phyloP scores from a whole-genome alignment of 2,888 invertebrate genomes.

The Bimastos eiseni region DNA sequence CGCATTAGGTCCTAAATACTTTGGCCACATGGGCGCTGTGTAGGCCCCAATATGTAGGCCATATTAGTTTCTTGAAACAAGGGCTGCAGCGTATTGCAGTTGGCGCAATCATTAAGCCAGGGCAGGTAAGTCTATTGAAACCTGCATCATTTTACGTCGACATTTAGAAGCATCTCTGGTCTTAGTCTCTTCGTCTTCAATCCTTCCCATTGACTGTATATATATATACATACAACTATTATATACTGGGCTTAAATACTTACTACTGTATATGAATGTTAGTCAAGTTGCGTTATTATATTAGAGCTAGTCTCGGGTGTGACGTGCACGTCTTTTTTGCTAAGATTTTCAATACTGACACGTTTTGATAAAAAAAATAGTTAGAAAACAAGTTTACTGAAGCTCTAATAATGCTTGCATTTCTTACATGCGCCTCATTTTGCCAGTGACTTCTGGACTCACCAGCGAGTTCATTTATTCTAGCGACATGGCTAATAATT shows the following conservation, averaged over 20 bases:
- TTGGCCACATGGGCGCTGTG: conserved; percentile 13
- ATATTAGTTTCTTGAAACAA: background rate
- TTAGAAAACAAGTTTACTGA: background rate
- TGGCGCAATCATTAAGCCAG: background rate
- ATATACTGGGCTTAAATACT: background rate
- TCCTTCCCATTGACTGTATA: background rate
- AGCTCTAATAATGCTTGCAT: background rate
- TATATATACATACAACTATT: background rate
- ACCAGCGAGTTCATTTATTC: background rate
- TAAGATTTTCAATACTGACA: conserved; percentile 6
- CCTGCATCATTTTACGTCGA: background rate
- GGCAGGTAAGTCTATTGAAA: background rate
- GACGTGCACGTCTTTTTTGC: background rate
- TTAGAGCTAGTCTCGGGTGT: conserved; percentile 13
- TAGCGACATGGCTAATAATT: no score
- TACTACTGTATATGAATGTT: conserved; percentile 3
- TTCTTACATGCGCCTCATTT: background rate
- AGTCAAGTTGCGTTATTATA: conserved; percentile 5
- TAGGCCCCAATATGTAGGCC: no score
- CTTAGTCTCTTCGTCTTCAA: background rate
- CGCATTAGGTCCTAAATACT: background rate
- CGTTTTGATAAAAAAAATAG: conserved; percentile 4
- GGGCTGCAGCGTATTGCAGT: background rate
- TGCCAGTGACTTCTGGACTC: no score
- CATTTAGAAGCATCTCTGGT: background rate